A percentile compares a stretch with the other conserved stretches of the same genome.
Evolutionary conservation across 2,113 vertebrate genomes (phyloP).

Genomic region (Cynopterus brachyotis): DNA sequence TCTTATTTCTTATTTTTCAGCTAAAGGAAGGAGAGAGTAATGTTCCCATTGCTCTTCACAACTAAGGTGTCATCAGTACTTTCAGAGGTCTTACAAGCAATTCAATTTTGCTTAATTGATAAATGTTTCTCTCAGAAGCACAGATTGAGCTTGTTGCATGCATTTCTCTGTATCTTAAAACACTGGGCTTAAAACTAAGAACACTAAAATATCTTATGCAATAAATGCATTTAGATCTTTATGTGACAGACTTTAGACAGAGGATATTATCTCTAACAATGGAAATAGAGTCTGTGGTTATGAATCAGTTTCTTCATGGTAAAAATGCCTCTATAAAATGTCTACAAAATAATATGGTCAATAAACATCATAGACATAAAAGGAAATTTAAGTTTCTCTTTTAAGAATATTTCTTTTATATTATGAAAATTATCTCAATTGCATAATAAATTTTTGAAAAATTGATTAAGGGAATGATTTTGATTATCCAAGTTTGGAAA

Average conservation of each 20-base stretch:
- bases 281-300: not conserved
- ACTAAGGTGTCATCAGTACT: constrained; percentile 38
- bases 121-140: constrained; percentile 52
- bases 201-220: not conserved
- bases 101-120: constrained; percentile 60
- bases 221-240: not conserved
- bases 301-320: constrained; percentile 27
- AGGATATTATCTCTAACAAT: not conserved
- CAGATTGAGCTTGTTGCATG: not conserved
- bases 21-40: not conserved
- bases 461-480: constrained; percentile 20
- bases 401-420: not conserved
- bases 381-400: constrained; percentile 30
- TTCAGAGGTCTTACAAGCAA: constrained; percentile 52
- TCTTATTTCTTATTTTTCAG: constrained; percentile 33
- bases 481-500: constrained; percentile 22
- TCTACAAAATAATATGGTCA: not conserved
- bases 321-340: constrained; percentile 38
- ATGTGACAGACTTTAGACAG: not conserved
- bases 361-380: not conserved
- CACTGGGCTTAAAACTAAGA: constrained; percentile 5
- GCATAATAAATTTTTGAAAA: constrained; percentile 13
- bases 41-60: constrained; percentile 21
- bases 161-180: constrained; percentile 7
- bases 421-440: not conserved